Evolutionary conservation across 1,140 invertebrate genomes (phyloP).

Genomic region (Cecropterus lyciades): DNA sequence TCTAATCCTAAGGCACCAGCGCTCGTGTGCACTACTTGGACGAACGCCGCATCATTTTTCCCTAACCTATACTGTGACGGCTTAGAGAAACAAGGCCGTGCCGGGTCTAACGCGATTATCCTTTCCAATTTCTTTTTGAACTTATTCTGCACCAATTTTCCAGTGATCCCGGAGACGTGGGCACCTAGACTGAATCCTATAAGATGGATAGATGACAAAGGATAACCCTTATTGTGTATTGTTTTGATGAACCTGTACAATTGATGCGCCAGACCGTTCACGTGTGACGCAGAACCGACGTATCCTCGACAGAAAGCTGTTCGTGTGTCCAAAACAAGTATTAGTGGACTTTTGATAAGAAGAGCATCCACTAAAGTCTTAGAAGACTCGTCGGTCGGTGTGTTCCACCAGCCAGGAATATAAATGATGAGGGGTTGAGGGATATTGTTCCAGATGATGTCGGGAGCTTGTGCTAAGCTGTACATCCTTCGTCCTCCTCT

Average conservation of each 20-base stretch:
- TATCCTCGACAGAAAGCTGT: slow-evolving; percentile 62
- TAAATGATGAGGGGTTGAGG: slow-evolving; percentile 49
- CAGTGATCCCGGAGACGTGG: slow-evolving; percentile 90
- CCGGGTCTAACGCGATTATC: slow-evolving; percentile 91
- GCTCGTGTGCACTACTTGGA: slow-evolving; percentile 83
- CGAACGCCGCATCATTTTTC: slow-evolving; percentile 73
- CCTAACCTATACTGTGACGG: slow-evolving; percentile 65
- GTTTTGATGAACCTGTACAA: slow-evolving; percentile 61
- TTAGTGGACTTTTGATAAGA: slow-evolving; percentile 45
- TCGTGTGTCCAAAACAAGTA: slow-evolving; percentile 62
- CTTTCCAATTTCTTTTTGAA: slow-evolving; percentile 86
- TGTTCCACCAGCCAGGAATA: slow-evolving; percentile 76
- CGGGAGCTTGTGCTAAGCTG: slow-evolving; percentile 50
- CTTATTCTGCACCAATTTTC: slow-evolving; percentile 85
- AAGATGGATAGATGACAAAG: slow-evolving; percentile 85
- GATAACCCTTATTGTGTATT: slow-evolving; percentile 61
- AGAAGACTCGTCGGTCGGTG: slow-evolving; percentile 62
- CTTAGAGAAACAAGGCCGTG: slow-evolving; percentile 86
- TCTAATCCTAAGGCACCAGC: slow-evolving; percentile 70
- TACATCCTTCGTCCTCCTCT: slow-evolving; percentile 43
- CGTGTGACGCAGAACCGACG: slow-evolving; percentile 57
- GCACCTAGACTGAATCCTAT: slow-evolving; percentile 92
- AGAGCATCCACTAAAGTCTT: slow-evolving; percentile 59
- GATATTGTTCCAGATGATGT: slow-evolving; percentile 34
- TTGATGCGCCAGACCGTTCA: slow-evolving; percentile 54